Base-by-base conservation (phyloP, 2,113 vertebrate genomes). In the Myotis yumanensis region DNA sequence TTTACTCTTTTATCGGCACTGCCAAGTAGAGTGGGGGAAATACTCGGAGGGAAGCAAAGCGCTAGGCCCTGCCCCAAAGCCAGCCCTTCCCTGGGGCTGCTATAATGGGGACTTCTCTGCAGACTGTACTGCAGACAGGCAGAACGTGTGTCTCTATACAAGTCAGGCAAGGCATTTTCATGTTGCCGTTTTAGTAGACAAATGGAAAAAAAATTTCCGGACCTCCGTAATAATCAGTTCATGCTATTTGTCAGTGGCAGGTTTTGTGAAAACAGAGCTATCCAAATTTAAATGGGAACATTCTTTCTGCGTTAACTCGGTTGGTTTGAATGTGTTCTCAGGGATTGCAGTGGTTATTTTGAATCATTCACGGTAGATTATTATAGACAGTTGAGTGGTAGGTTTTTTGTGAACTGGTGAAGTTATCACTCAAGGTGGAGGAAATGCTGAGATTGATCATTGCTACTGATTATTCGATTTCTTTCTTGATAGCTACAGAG, bases 351-450 rank as follows among this genome's bases (percentile, higher is more conserved):
- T 71, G 59, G 80, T 95, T 94, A n/a, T 94, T 96, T 93, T 46
- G 82, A 95, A 93, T 97, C 46, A n/a, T 83, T 97, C 82, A 90
- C 95, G 86, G 97, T 84, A 94, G 97, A 95, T 93, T 79, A 28
- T 68, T 96, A 46, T 25, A 82, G 97, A 86, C 84, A 76, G 87
- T 69, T 97, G 93, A 97, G 94, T 95, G 83, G 96, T 90, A 80
- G 91, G 40, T 95, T 97, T 97, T 97, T 98, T 98, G 83, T 96
- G 87, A 97, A 93, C 77, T 81, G 92, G 90, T 92, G 95, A 93
- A 96, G 92, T 97, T 89, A 57, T 97, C 90, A 93, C 96, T 97
- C 83, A 95, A 86, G 97, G 95, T 90, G 77, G 86, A 97, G 97
- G 97, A 98, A 96, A 89, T 97, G 96, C 96, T 96, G 95, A 96